A percentile compares a stretch with the other conserved stretches of the same genome.
Evolutionary conservation across 2,113 vertebrate species (phyloP).

Genomic region (Lophura nycthemera): DNA sequence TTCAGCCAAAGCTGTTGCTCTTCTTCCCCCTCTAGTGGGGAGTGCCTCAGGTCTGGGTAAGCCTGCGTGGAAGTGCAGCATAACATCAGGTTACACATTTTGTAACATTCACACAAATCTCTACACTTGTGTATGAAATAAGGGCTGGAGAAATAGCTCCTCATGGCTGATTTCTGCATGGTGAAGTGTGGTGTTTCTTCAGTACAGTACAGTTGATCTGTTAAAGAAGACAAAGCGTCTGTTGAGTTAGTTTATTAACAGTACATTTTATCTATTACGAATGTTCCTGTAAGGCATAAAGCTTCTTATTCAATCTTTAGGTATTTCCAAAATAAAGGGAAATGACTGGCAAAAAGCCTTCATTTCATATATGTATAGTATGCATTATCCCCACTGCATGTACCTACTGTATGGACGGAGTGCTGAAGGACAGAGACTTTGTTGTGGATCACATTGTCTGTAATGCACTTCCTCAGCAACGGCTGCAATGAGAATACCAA

Average conservation of each 20-base stretch:
- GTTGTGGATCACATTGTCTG: neutral
- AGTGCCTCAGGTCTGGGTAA: neutral
- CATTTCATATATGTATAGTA: neutral
- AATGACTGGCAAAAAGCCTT: neutral
- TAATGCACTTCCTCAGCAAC: neutral
- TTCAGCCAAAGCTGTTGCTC: constrained; percentile 68
- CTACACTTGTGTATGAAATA: neutral
- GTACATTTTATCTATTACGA: neutral
- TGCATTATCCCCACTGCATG: neutral
- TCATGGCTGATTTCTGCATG: neutral
- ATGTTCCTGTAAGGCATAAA: neutral
- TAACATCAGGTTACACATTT: neutral
- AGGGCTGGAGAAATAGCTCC: neutral
- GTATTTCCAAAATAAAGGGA: neutral
- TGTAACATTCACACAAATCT: neutral
- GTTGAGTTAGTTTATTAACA: neutral
- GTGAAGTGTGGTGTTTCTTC: neutral
- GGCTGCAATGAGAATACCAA: neutral
- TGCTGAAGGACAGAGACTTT: constrained; percentile 62
- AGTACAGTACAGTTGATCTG: neutral
- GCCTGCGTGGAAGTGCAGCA: accelerated
- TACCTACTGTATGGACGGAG: neutral
- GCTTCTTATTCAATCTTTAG: neutral
- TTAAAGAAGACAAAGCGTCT: neutral
- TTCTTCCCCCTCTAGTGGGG: constrained; percentile 78